Evolutionary conservation across 2,888 invertebrate species (phyloP).

Genomic region (Folsomia manolachei): DNA sequence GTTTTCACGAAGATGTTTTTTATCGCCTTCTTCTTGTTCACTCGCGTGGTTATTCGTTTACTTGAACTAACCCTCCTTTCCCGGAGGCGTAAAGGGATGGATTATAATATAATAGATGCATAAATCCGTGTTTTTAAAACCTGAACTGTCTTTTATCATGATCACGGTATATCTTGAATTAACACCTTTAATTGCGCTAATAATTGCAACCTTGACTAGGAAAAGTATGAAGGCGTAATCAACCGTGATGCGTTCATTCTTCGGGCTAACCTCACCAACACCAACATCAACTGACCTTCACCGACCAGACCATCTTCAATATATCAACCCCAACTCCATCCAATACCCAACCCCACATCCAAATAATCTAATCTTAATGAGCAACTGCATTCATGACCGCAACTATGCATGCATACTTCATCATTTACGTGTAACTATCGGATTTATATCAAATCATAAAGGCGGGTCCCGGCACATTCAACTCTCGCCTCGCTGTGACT

Average conservation of each 20-base stretch:
- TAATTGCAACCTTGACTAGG: slow-evolving; percentile 51
- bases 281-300: slow-evolving; percentile 43
- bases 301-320: slow-evolving; percentile 25
- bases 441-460: slow-evolving; percentile 43
- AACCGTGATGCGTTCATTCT: slow-evolving; percentile 43
- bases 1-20: slow-evolving; percentile 36
- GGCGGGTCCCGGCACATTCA: slow-evolving; percentile 27
- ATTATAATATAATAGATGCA: slow-evolving; percentile 5
- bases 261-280: slow-evolving; percentile 46
- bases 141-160: slow-evolving; percentile 50
- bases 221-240: slow-evolving; percentile 49
- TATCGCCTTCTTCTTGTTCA: not conserved
- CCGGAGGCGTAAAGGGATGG: slow-evolving; percentile 27
- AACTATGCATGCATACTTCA: slow-evolving; percentile 24
- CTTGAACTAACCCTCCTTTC: slow-evolving; percentile 25
- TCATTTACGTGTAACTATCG: slow-evolving; percentile 16
- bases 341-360: too few relatives aligned
- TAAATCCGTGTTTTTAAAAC: slow-evolving; percentile 24
- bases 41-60: too few relatives aligned
- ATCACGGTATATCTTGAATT: slow-evolving; percentile 49
- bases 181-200: slow-evolving; percentile 51
- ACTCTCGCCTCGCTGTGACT: not conserved
- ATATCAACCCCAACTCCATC: slow-evolving; percentile 40
- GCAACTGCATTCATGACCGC: slow-evolving; percentile 33
- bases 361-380: slow-evolving; percentile 46